These are phyloP conservation scores for Hemaris fuciformis DNA, from an alignment of 2,888 invertebrate genomes.

Conservation along the genomic window DNA sequence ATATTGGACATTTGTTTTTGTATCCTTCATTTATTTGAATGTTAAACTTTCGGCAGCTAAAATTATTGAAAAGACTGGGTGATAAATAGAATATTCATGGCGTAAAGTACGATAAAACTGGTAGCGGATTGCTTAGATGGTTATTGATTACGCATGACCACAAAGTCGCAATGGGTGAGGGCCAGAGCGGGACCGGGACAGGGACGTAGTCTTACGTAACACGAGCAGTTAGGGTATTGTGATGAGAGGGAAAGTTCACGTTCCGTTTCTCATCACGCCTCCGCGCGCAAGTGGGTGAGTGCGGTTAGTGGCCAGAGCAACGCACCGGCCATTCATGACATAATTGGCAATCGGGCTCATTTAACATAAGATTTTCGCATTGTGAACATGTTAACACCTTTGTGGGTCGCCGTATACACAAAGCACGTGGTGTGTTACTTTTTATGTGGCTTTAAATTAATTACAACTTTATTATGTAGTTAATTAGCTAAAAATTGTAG, in stretches of 20 bases:
- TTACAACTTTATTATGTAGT: not conserved
- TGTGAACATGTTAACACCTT: slow-evolving; percentile 32
- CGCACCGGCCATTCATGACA: slow-evolving; percentile 75
- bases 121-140: not conserved
- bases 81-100: not conserved
- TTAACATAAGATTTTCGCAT: slow-evolving; percentile 53
- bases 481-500: too few relatives aligned
- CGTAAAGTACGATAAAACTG: too few relatives aligned
- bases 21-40: not conserved
- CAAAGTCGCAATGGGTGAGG: not conserved
- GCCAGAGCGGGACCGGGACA: slow-evolving; percentile 25
- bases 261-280: slow-evolving; percentile 74
- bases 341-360: slow-evolving; percentile 75
- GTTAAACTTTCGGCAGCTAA: not conserved
- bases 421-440: not conserved
- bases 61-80: not conserved
- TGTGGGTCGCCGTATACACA: slow-evolving; percentile 5
- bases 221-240: slow-evolving; percentile 63
- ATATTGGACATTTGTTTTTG: slow-evolving; percentile 35
- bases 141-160: slow-evolving; percentile 24
- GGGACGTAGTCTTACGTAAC: slow-evolving; percentile 47
- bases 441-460: not conserved
- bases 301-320: slow-evolving; percentile 72
- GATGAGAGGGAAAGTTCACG: slow-evolving; percentile 79
- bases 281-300: slow-evolving; percentile 76